These are phyloP conservation scores for Rousettus madagascariensis DNA, from an alignment of 2,797 vertebrate genomes.

Conservation along the genomic window DNA sequence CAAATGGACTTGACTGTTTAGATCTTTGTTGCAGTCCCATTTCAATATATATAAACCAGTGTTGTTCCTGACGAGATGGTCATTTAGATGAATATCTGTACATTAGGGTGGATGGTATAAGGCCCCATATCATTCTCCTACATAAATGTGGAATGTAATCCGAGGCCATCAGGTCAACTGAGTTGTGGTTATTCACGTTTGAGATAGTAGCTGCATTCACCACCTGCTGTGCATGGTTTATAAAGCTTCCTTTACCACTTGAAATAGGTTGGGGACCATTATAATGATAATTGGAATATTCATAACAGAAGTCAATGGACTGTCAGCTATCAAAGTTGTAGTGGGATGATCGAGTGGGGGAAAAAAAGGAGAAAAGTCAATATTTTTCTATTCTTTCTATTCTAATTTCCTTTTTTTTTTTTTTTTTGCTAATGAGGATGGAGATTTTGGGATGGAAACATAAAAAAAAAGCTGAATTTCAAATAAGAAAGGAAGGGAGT, in stretches of 20 bases:
- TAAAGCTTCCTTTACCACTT: not conserved
- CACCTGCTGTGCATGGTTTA: not conserved
- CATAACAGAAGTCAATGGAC: conserved; percentile 36
- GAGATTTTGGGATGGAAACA: not conserved
- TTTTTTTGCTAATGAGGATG: conserved; percentile 46
- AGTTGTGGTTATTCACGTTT: not conserved
- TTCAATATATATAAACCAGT: not conserved
- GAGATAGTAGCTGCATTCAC: not conserved
- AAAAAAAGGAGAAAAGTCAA: not conserved
- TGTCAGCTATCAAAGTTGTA: conserved; percentile 6
- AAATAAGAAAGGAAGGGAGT: not conserved
- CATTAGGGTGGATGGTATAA: not conserved
- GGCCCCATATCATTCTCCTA: not conserved
- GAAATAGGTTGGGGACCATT: conserved; percentile 36
- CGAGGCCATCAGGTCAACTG: not conserved
- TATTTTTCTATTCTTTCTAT: no score
- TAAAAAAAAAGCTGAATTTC: not conserved
- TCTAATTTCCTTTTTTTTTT: no score
- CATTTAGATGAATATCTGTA: conserved; percentile 28
- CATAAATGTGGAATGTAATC: not conserved
- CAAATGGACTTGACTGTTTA: not conserved
- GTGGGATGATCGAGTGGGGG: not conserved
- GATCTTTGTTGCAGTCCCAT: conserved; percentile 16
- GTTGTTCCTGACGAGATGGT: not conserved
- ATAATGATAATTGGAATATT: conserved; percentile 43